Base-by-base conservation (phyloP, 2,888 invertebrate genomes). In the Neoascia interrupta region DNA sequence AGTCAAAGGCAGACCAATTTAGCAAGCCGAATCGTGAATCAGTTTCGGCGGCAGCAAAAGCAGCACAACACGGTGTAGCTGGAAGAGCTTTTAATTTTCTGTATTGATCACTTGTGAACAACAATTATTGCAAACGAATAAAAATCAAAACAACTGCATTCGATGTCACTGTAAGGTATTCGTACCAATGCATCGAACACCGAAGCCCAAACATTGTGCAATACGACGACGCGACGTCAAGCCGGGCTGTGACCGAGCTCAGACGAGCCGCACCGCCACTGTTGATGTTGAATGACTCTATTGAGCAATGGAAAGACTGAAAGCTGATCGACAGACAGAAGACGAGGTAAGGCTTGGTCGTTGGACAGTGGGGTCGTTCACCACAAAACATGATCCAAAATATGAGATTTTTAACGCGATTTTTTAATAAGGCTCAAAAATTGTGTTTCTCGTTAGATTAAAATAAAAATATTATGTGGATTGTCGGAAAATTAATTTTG, bases 211-310 rank as follows among this genome's bases (percentile, higher is more conserved):
- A n/a, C n/a, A n/a, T 73, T 79, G 79, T 79, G 79, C 66, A 79
- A 79, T 60, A 36, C 11, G 15, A 61, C 18, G 21, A 13, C 28
- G 19, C 23, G 13, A 11, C 18, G 5, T 4, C 21, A 28, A 53
- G 36, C 56, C 37, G 51, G 37, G 37, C 41, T 19, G 6, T 10
- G 31, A 11, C 47, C 13, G 10, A 10, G 13, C 34, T 19, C 11
- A 1, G 51, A 8, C 21, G 51, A 18, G 19, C 53, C 16, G 43
- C 23, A 41, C 47, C 64, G 64, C 70, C 76, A 70, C 76, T 51
- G 76, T 72, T 72, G n/a, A n/a, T n/a, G n/a, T n/a, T 31, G 79
- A 73, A 73, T 73, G 79, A 73, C 79, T 79, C 73, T 73, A 79
- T 79, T 68, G 64, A 54, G 66, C 64, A 60, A 72, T 21, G 18